These are phyloP conservation scores for Nineta flava DNA, from an alignment of 2,888 invertebrate genomes.

Conservation along the genomic window DNA sequence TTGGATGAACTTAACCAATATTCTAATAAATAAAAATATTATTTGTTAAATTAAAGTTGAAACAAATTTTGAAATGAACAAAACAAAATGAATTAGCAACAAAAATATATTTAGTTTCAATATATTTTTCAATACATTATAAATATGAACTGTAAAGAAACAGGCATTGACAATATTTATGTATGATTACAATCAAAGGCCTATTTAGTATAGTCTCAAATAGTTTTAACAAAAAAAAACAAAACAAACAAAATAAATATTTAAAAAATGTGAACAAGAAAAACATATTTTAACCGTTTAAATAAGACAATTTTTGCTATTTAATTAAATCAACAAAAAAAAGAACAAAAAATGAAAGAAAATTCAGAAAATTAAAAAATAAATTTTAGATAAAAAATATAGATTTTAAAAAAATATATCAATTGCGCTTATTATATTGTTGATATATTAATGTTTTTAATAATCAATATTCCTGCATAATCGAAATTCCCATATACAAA, in stretches of 20 bases:
- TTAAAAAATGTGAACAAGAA: not conserved
- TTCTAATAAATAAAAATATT: not conserved
- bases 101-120: not conserved
- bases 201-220: slow-evolving; percentile 7
- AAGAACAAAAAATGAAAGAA: not conserved
- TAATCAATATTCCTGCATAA: no score
- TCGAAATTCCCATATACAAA: no score
- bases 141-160: not conserved
- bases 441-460: no score
- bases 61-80: not conserved
- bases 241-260: not conserved
- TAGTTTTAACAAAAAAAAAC: not conserved
- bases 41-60: not conserved
- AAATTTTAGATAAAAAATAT: no score
- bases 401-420: no score
- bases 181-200: slow-evolving; percentile 11
- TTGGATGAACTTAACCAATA: no score
- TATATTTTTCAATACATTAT: not conserved
- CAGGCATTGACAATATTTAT: slow-evolving; percentile 11
- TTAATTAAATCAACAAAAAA: not conserved
- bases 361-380: no score
- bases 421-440: no score
- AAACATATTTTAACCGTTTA: not conserved
- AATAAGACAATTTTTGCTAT: not conserved
- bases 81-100: not conserved